phyloP scores from a whole-genome alignment of 2,113 vertebrate species.

The Syngnathus scovelli region DNA sequence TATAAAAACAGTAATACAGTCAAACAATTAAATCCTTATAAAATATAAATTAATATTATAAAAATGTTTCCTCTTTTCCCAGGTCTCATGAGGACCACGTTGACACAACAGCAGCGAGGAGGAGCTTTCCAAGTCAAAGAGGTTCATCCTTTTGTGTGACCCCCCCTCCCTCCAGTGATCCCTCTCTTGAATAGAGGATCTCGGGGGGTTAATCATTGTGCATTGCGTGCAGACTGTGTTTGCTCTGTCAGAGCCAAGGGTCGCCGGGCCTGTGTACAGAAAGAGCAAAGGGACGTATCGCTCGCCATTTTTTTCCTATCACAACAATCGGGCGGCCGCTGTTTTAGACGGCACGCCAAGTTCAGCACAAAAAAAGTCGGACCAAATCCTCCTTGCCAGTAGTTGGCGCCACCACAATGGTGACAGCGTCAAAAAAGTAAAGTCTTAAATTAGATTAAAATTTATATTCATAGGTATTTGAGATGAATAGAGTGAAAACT shows the following conservation, averaged over 20 bases:
- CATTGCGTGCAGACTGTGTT: conserved; percentile 79
- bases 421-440: too few relatives aligned
- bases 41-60: neutral
- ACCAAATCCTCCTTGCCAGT: too few relatives aligned
- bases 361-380: conserved; percentile 14
- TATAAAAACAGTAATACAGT: too few relatives aligned
- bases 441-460: too few relatives aligned
- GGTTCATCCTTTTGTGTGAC: neutral
- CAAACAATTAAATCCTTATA: neutral
- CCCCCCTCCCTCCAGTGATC: conserved; percentile 4
- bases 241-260: conserved; percentile 73
- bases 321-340: conserved; percentile 63
- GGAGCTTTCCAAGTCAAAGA: neutral
- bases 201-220: conserved; percentile 73
- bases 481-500: neutral
- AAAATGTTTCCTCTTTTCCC: neutral
- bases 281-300: conserved; percentile 64
- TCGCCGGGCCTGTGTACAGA: conserved; percentile 69
- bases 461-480: too few relatives aligned
- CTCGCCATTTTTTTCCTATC: conserved; percentile 61
- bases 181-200: conserved; percentile 41
- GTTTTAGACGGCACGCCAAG: conserved; percentile 61
- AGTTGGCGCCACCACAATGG: too few relatives aligned
- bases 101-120: neutral
- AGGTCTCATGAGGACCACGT: neutral